Evolutionary conservation across 2,113 vertebrate species (phyloP), one percentile per base, ranked within the genome.

Genomic region (Piprites chloris): DNA sequence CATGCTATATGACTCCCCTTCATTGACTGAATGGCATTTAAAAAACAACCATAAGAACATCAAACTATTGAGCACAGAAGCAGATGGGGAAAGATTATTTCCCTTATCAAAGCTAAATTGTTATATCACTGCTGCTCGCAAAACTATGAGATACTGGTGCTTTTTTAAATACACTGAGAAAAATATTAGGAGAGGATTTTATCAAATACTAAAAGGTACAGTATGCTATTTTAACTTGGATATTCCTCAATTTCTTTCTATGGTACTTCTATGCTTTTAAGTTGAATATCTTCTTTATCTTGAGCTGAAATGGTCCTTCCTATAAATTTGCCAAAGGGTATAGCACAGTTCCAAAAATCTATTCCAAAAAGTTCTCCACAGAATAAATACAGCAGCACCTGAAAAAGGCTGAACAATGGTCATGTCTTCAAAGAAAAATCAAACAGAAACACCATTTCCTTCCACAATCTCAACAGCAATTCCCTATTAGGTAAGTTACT

Each of bases 31-130:
- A 76, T 41, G 46, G 47, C 74, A 76, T 66, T 91, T 89, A 32
- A 50, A 85, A 90, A 39, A 65, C 16, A 67, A 44, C 44, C 28
- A 15, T 37, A 92, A 89, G 47, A 96, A 73, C 83, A 91, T 68
- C 59, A 67, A 91, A 87, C 58, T 73, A 62, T 23, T 59, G 87
- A 93, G n/a, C 9, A 58, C 41, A 61, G 30, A 3, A 93, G 84
- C 91, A 96, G 74, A 91, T 69, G 30, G 71, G 41, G 18, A 3
- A 68, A 65, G 87, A 20, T 9, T 73, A 7, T 76, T 81, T 82
- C 69, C 32, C 74, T 93, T 85, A 87, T 83, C 71, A 85, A 75
- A 91, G 67, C 16, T 85, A 69, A 89, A 83, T 91, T 83, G 73
- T 62, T 79, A 15, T 50, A 89, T 50, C 53, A 47, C 23, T 89